These are phyloP conservation scores for Drosophila kokeensis DNA, from an alignment of 2,888 invertebrate species.

Conservation along the genomic window DNA sequence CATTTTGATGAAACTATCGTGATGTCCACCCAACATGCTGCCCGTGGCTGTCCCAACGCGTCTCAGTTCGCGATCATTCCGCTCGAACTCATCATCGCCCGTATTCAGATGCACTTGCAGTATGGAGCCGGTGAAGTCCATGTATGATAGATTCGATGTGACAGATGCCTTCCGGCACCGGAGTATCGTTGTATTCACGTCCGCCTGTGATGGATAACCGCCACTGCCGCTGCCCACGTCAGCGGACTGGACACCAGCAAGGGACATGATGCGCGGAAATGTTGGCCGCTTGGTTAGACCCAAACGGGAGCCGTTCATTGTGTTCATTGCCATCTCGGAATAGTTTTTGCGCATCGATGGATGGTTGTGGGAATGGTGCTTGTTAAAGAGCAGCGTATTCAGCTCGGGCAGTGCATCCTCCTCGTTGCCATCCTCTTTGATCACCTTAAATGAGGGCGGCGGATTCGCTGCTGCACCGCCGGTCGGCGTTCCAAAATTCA, in stretches of 20 bases:
- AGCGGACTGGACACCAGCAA: slow-evolving; percentile 82
- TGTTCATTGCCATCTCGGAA: slow-evolving; percentile 84
- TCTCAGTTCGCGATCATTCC: slow-evolving; percentile 83
- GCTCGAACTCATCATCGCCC: slow-evolving; percentile 85
- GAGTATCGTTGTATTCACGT: slow-evolving; percentile 85
- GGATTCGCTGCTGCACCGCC: slow-evolving; percentile 32
- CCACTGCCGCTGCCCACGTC: slow-evolving; percentile 71
- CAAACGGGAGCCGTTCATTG: slow-evolving; percentile 81
- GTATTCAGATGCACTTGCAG: slow-evolving; percentile 89
- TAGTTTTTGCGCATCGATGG: slow-evolving; percentile 84
- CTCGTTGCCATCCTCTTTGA: slow-evolving; percentile 88
- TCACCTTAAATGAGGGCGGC: slow-evolving; percentile 88
- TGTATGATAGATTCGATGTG: slow-evolving; percentile 89
- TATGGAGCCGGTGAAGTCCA: slow-evolving; percentile 91
- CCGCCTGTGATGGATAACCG: slow-evolving; percentile 85
- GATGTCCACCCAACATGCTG: slow-evolving; percentile 78
- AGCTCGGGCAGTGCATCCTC: slow-evolving; percentile 85
- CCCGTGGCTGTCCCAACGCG: slow-evolving; percentile 83
- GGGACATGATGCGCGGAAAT: slow-evolving; percentile 85
- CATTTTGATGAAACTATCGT: slow-evolving; percentile 85
- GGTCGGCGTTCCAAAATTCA: slow-evolving; percentile 16
- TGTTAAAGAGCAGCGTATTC: slow-evolving; percentile 83
- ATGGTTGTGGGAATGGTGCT: slow-evolving; percentile 66
- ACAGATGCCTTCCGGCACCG: slow-evolving; percentile 88
- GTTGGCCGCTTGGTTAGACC: slow-evolving; percentile 84